phyloP scores from a whole-genome alignment of 2,797 vertebrate genomes.

The Poeciliopsis infans region DNA sequence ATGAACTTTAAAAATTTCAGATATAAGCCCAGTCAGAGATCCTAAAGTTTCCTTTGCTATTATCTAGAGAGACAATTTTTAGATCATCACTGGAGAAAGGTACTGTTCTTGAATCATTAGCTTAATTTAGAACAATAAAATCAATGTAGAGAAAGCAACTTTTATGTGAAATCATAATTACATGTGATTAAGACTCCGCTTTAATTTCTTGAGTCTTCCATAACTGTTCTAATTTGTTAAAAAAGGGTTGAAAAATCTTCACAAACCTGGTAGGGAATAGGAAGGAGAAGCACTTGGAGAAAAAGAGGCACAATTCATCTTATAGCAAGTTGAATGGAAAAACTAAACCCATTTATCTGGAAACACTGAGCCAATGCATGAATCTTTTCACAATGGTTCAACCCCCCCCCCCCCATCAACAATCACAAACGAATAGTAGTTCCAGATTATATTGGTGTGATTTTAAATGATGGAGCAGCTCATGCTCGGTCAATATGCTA shows the following conservation, averaged over 20 bases:
- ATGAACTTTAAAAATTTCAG: not conserved
- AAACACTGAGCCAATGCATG: not conserved
- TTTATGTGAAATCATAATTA: not conserved
- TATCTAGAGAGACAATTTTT: not conserved
- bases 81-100: not conserved
- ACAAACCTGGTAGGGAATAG: not conserved
- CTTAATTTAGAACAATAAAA: not conserved
- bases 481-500: not conserved
- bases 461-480: slow-evolving; percentile 1
- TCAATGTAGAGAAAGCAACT: not conserved
- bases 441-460: not conserved
- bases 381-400: not conserved
- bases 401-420: not conserved
- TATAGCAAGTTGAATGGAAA: not conserved
- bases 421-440: not conserved
- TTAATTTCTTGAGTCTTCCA: not conserved
- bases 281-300: not conserved
- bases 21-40: not conserved
- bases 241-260: not conserved
- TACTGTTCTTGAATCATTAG: not conserved
- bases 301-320: not conserved
- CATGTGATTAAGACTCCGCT: not conserved
- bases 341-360: not conserved
- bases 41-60: not conserved
- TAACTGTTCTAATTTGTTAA: not conserved